Percentiles rank a stretch among this genome's conserved stretches.
Conservation (phyloP, 2,113 vertebrate genomes). For the Micromys minutus region DNA sequence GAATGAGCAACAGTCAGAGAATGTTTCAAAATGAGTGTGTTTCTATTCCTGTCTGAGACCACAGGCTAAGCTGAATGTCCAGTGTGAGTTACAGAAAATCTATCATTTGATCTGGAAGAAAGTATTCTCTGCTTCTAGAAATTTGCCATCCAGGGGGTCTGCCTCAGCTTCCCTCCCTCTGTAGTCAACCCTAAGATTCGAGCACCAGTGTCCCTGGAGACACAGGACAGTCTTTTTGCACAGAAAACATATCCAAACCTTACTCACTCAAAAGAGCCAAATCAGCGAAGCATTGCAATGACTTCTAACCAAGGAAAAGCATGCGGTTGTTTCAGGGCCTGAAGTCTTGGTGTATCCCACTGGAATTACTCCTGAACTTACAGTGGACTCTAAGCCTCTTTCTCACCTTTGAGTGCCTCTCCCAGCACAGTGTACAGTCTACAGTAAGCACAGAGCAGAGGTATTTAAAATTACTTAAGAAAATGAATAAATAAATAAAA, state of each 20-base stretch:
- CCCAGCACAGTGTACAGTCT: background rate
- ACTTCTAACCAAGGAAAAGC: background rate
- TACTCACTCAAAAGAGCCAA: background rate
- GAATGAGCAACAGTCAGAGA: background rate
- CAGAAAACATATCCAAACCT: background rate
- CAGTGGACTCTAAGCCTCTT: background rate
- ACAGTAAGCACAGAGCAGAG: background rate
- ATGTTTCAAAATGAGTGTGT: background rate
- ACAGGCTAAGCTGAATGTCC: background rate
- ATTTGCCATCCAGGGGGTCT: background rate
- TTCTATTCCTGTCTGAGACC: background rate
- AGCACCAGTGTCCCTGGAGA: background rate
- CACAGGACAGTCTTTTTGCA: background rate
- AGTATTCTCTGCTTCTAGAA: background rate
- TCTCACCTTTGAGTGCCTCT: background rate
- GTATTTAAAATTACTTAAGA: background rate
- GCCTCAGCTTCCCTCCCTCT: background rate
- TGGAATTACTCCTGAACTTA: background rate
- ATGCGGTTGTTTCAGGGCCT: background rate
- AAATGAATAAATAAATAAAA: conserved; percentile 14
- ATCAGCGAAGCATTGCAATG: background rate
- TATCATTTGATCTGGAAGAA: background rate
- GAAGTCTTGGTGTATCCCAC: background rate
- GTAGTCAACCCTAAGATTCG: background rate
- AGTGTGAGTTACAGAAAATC: background rate